Evolutionary conservation across 1,140 invertebrate genomes (phyloP).

Genomic region (Atopsyche davidsoni): DNA sequence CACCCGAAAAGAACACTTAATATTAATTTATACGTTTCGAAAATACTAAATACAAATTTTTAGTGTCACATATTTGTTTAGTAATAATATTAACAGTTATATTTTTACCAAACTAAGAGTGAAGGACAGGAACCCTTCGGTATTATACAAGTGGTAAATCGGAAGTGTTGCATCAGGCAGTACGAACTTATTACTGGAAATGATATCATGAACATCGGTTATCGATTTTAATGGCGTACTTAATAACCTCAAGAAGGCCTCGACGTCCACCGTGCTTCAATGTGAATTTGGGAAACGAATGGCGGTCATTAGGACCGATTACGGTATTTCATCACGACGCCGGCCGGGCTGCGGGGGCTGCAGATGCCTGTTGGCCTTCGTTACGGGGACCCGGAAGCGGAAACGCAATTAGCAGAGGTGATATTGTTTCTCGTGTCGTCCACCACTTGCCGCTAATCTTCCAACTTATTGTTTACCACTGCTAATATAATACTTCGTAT

Average conservation of each 20-base stretch:
- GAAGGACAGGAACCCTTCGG: too few relatives aligned
- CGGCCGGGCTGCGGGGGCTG: too few relatives aligned
- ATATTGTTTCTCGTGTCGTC: too few relatives aligned
- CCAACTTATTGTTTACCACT: background rate
- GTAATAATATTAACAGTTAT: too few relatives aligned
- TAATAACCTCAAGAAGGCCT: conserved; percentile 16
- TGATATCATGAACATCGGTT: conserved; percentile 8
- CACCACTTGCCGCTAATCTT: too few relatives aligned
- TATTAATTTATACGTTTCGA: too few relatives aligned
- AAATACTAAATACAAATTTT: too few relatives aligned
- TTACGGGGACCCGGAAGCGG: background rate
- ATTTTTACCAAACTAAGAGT: too few relatives aligned
- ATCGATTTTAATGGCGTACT: conserved; percentile 15
- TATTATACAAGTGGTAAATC: too few relatives aligned
- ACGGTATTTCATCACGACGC: conserved; percentile 22
- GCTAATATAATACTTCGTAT: background rate
- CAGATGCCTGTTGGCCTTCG: background rate
- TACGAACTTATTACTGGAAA: background rate
- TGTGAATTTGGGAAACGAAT: conserved; percentile 24
- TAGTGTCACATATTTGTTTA: too few relatives aligned
- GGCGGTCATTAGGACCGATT: conserved; percentile 20
- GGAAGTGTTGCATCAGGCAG: too few relatives aligned
- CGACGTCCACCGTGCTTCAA: conserved; percentile 19
- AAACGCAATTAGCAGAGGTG: conserved; percentile 9
- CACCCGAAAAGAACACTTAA: too few relatives aligned